A percentile compares a stretch with the other conserved stretches of the same genome.
These are phyloP conservation scores for Platerodrilus igneus DNA, from an alignment of 2,888 invertebrate species.

Conservation along the genomic window DNA sequence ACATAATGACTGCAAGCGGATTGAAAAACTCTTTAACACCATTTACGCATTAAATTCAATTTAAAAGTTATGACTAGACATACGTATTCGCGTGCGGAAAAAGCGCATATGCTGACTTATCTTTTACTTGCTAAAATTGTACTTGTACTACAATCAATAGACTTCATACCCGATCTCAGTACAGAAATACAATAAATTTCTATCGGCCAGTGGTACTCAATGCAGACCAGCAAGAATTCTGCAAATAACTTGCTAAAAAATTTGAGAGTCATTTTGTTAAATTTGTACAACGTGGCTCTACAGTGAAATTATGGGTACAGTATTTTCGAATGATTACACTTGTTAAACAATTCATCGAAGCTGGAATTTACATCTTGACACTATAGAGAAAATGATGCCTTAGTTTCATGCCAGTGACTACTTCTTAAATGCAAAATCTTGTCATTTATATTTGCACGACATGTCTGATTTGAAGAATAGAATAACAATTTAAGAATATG, in stretches of 20 bases:
- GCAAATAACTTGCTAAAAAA: neutral
- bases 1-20: no score
- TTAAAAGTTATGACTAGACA: constrained; percentile 1
- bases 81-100: no score
- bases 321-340: neutral
- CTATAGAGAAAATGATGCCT: no score
- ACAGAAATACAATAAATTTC: no score
- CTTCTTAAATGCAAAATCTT: neutral
- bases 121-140: neutral
- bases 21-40: no score
- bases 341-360: constrained; percentile 1
- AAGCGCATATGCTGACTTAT: constrained; percentile 2
- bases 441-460: neutral
- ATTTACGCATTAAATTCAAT: no score
- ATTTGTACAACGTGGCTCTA: constrained; percentile 2
- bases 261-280: constrained; percentile 2
- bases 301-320: no score
- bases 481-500: constrained; percentile 1
- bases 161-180: no score
- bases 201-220: neutral
- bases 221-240: neutral
- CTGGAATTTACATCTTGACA: no score
- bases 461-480: constrained; percentile 3
- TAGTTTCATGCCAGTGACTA: no score
- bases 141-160: neutral